Conservation (phyloP, 2,113 vertebrate species). For the Chunga burmeisteri region DNA sequence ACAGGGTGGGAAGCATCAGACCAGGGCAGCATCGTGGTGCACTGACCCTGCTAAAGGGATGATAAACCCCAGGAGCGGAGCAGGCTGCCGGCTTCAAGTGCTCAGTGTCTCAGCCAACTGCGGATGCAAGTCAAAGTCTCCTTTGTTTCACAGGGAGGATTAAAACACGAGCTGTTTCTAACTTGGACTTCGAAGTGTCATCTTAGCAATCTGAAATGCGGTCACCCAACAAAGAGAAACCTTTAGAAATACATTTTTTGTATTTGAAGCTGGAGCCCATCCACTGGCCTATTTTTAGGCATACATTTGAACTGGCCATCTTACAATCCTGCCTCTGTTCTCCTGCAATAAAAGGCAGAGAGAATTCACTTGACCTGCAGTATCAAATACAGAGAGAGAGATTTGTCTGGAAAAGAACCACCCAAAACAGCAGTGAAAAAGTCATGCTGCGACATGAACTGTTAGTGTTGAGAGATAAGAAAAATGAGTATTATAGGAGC, state of each 20-base stretch:
- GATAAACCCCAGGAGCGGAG: background rate
- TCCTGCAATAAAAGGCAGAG: background rate
- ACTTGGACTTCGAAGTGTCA: background rate
- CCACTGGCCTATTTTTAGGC: slow-evolving; percentile 16
- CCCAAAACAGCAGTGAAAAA: background rate
- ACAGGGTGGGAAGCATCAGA: background rate
- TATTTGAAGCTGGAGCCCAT: background rate
- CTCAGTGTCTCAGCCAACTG: background rate
- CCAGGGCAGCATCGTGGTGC: background rate
- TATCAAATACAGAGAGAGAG: background rate
- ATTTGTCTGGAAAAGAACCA: background rate
- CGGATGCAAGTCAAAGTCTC: background rate
- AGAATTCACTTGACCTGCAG: background rate
- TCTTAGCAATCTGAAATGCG: background rate
- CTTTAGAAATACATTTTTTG: background rate
- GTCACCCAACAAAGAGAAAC: background rate
- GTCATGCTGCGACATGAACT: background rate
- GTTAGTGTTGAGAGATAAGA: background rate
- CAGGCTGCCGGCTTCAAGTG: background rate
- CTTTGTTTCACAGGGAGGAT: background rate
- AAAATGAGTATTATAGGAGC: background rate
- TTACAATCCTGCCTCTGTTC: slow-evolving; percentile 37
- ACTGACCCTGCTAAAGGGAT: background rate
- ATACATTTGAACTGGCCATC: background rate
- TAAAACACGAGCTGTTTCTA: background rate